Percentiles rank a stretch among this genome's conserved stretches.
phyloP scores from a whole-genome alignment of 2,888 invertebrate species.

The Ecliptopera silaceata region DNA sequence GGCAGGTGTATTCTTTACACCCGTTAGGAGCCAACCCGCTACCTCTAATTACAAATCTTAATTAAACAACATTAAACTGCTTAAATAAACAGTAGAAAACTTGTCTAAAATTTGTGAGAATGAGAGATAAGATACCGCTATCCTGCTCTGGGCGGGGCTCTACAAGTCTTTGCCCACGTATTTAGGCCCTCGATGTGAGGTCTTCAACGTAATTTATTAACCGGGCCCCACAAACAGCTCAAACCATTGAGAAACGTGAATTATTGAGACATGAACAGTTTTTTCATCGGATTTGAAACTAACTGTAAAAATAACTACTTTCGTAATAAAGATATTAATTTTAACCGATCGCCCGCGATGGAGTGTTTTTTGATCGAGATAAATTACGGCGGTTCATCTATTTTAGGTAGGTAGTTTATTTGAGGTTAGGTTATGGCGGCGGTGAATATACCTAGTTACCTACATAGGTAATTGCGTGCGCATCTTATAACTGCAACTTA shows the following conservation, averaged over 20 bases:
- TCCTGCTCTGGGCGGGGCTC: slow-evolving; percentile 70
- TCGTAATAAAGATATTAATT: slow-evolving; percentile 66
- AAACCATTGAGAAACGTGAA: slow-evolving; percentile 60
- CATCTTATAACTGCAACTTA: too few relatives aligned
- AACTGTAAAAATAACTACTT: slow-evolving; percentile 48
- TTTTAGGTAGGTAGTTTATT: too few relatives aligned
- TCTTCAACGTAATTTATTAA: slow-evolving; percentile 75
- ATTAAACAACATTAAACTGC: slow-evolving; percentile 32
- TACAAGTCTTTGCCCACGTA: slow-evolving; percentile 62
- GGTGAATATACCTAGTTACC: too few relatives aligned
- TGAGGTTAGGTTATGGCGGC: too few relatives aligned
- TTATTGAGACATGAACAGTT: slow-evolving; percentile 54
- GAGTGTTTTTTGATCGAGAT: neutral
- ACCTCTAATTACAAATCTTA: slow-evolving; percentile 30
- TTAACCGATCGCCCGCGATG: neutral
- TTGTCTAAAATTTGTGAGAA: slow-evolving; percentile 29
- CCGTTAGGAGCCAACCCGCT: neutral
- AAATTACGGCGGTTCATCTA: too few relatives aligned
- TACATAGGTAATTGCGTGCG: too few relatives aligned
- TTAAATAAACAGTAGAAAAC: slow-evolving; percentile 28
- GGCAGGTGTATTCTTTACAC: neutral
- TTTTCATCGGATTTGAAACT: slow-evolving; percentile 40
- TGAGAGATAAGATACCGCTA: slow-evolving; percentile 35
- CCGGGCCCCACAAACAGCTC: slow-evolving; percentile 71
- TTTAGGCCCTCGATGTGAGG: slow-evolving; percentile 75